phyloP scores from a whole-genome alignment of 2,888 invertebrate species.

The Ceraclea dissimilis region DNA sequence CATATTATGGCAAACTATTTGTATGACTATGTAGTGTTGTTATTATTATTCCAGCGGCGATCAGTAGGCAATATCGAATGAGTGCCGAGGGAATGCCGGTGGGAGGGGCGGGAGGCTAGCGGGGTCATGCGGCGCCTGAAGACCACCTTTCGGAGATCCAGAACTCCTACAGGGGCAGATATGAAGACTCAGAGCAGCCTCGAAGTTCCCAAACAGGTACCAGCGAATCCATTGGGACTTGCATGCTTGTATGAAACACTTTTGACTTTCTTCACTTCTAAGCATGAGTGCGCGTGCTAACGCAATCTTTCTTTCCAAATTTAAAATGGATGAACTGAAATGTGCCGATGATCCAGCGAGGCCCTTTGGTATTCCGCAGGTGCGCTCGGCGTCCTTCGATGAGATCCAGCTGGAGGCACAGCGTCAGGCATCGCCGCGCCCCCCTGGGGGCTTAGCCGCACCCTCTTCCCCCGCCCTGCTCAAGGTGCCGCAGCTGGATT shows the following conservation, averaged over 20 bases:
- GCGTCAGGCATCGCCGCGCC: constrained; percentile 40
- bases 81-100: constrained; percentile 19
- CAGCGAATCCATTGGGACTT: constrained; percentile 45
- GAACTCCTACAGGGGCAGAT: constrained; percentile 82
- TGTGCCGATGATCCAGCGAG: constrained; percentile 19
- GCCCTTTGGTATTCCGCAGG: constrained; percentile 35
- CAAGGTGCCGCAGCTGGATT: constrained; percentile 58
- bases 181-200: constrained; percentile 89
- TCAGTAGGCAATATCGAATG: constrained; percentile 18
- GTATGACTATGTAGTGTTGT: too few relatives aligned
- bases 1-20: too few relatives aligned
- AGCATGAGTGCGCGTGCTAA: constrained; percentile 18
- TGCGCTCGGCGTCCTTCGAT: constrained; percentile 84
- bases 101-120: constrained; percentile 23
- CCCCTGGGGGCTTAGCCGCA: constrained; percentile 31
- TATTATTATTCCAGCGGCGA: constrained; percentile 16
- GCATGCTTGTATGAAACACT: constrained; percentile 30
- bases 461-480: constrained; percentile 46
- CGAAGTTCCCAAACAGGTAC: constrained; percentile 79
- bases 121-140: constrained; percentile 68
- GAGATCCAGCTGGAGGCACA: constrained; percentile 78
- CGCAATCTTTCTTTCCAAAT: constrained; percentile 18
- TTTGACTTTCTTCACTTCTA: constrained; percentile 4
- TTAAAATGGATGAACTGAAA: constrained; percentile 17
- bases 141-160: constrained; percentile 80